phyloP scores from a whole-genome alignment of 2,888 invertebrate genomes.

The Conus canariensis region DNA sequence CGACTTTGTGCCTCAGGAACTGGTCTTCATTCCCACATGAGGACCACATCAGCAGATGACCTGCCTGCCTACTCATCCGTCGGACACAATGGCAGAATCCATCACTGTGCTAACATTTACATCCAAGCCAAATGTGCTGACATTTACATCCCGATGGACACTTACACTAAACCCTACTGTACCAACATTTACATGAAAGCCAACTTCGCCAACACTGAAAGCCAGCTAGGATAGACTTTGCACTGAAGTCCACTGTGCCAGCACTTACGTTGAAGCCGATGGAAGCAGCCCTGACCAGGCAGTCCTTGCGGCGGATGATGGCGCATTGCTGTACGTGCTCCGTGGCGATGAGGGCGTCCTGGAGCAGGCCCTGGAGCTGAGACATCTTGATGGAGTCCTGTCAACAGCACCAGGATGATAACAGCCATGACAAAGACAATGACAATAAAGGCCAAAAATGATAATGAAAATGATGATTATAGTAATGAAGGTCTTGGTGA shows the following conservation, averaged over 20 bases:
- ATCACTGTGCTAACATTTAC: too few species aligned
- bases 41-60: too few species aligned
- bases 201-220: too few species aligned
- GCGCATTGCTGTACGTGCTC: conserved; percentile 78
- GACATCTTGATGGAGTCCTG: conserved; percentile 77
- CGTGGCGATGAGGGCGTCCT: conserved; percentile 77
- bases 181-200: too few species aligned
- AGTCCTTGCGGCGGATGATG: conserved; percentile 74
- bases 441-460: not conserved
- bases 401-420: not conserved
- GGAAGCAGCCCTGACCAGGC: conserved; percentile 72
- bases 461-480: not conserved
- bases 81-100: too few species aligned
- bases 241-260: not conserved
- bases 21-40: too few species aligned
- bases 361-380: conserved; percentile 77
- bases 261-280: conserved; percentile 76
- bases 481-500: not conserved
- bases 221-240: too few species aligned
- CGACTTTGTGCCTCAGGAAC: too few species aligned
- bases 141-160: too few species aligned
- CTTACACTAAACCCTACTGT: too few species aligned
- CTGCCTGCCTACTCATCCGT: too few species aligned
- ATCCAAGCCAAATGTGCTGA: too few species aligned
- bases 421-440: not conserved